Percentiles rank a stretch among this genome's conserved stretches.
Conservation (phyloP, 1,140 invertebrate genomes). For the Habropoda laboriosa region DNA sequence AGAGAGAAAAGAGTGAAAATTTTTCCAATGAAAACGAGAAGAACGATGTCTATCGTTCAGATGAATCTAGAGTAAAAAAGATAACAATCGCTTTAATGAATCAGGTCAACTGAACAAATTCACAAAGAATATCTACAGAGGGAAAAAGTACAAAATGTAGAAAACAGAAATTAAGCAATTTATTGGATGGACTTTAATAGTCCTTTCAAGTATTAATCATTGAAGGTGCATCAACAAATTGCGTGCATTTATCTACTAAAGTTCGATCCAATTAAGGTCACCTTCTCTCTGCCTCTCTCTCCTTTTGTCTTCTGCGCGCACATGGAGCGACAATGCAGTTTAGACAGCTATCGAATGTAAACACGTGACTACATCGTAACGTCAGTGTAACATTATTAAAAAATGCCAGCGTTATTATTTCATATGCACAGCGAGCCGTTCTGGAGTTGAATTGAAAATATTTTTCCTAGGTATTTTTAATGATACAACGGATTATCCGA, state of each 20-base stretch:
- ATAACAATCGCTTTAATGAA: not conserved
- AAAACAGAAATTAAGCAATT: constrained; percentile 7
- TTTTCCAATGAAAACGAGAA: too few relatives aligned
- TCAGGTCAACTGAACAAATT: not conserved
- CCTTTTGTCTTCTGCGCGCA: not conserved
- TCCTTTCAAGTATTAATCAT: constrained; percentile 28
- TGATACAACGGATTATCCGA: too few relatives aligned
- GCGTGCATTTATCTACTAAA: constrained; percentile 39
- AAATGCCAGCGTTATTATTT: not conserved
- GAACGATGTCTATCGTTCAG: too few relatives aligned
- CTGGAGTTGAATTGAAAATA: too few relatives aligned
- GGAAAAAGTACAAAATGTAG: not conserved
- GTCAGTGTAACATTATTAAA: not conserved
- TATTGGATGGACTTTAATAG: constrained; percentile 19
- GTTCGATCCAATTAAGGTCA: constrained; percentile 52
- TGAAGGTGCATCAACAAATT: constrained; percentile 43
- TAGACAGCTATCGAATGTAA: not conserved
- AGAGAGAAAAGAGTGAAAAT: too few relatives aligned
- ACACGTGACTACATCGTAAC: not conserved
- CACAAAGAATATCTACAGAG: not conserved
- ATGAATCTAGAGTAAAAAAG: too few relatives aligned
- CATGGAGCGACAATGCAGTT: not conserved
- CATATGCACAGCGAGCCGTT: too few relatives aligned
- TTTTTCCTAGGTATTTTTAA: too few relatives aligned
- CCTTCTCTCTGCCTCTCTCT: not conserved